These are phyloP conservation scores for Microctonus hyperodae DNA, from an alignment of 2,888 invertebrate species.

Conservation along the genomic window DNA sequence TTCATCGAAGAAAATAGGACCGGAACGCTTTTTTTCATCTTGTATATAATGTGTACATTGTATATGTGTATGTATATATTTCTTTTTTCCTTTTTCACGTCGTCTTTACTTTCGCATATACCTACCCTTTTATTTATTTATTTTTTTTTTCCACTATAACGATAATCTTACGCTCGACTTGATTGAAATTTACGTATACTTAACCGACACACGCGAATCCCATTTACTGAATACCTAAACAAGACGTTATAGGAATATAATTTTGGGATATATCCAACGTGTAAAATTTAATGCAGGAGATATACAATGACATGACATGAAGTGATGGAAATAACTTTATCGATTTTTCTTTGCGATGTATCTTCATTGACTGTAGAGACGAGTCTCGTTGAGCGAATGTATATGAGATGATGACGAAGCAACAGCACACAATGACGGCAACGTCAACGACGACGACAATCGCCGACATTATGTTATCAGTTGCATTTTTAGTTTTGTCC, in stretches of 20 bases:
- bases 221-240: background rate
- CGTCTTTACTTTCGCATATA: constrained; percentile 1
- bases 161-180: constrained; percentile 10
- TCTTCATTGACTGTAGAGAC: constrained; percentile 21
- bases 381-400: constrained; percentile 12
- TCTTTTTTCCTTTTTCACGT: constrained; percentile 15
- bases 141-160: background rate
- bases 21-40: constrained; percentile 16
- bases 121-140: background rate
- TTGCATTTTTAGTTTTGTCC: constrained; percentile 26
- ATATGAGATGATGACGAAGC: constrained; percentile 6
- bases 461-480: constrained; percentile 24
- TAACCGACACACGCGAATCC: background rate
- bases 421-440: too few relatives aligned
- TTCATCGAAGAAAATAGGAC: constrained; percentile 25
- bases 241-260: background rate
- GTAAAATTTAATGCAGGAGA: background rate
- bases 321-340: constrained; percentile 8
- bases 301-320: background rate
- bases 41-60: too few relatives aligned
- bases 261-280: background rate
- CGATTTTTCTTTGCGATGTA: constrained; percentile 16
- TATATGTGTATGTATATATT: constrained; percentile 18
- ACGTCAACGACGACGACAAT: constrained; percentile 17
- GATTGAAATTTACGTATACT: constrained; percentile 23